Conservation (phyloP, 2,888 invertebrate species). For the Mesorhabditis belari region DNA sequence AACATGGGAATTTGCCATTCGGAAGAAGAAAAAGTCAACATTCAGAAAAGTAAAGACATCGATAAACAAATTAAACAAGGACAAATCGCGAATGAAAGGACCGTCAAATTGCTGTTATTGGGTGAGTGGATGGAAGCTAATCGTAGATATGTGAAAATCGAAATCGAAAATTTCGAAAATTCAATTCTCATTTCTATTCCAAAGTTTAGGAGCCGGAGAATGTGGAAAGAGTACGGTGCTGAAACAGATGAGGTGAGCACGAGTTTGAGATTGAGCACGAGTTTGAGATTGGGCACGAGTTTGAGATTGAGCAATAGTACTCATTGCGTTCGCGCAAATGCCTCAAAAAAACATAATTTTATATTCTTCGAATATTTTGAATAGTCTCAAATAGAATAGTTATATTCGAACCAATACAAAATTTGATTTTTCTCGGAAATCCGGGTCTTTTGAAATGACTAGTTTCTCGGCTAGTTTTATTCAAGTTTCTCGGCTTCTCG, state of each 20-base stretch:
- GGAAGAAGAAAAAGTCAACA: conserved; percentile 43
- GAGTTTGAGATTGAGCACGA: too few species aligned
- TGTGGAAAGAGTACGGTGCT: conserved; percentile 48
- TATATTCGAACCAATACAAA: too few species aligned
- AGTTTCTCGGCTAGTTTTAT: too few species aligned
- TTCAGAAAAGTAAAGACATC: conserved; percentile 34
- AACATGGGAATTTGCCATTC: conserved; percentile 51
- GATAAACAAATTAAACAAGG: conserved; percentile 40
- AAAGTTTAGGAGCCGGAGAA: conserved; percentile 44
- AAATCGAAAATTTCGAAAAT: not conserved
- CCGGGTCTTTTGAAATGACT: too few species aligned
- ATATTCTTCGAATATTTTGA: too few species aligned
- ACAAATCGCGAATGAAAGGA: conserved; percentile 33
- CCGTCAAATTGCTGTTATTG: conserved; percentile 45
- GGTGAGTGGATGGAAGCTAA: conserved; percentile 19
- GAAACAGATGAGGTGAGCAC: conserved; percentile 48
- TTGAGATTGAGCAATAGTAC: too few species aligned
- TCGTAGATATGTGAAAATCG: not conserved
- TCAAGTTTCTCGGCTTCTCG: too few species aligned
- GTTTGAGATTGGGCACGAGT: too few species aligned
- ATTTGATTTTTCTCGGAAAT: too few species aligned
- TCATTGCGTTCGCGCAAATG: too few species aligned
- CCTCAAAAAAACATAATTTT: too few species aligned
- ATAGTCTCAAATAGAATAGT: too few species aligned
- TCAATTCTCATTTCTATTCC: not conserved